Evolutionary conservation across 2,888 invertebrate species (phyloP).

Genomic region (Ormia ochracea): DNA sequence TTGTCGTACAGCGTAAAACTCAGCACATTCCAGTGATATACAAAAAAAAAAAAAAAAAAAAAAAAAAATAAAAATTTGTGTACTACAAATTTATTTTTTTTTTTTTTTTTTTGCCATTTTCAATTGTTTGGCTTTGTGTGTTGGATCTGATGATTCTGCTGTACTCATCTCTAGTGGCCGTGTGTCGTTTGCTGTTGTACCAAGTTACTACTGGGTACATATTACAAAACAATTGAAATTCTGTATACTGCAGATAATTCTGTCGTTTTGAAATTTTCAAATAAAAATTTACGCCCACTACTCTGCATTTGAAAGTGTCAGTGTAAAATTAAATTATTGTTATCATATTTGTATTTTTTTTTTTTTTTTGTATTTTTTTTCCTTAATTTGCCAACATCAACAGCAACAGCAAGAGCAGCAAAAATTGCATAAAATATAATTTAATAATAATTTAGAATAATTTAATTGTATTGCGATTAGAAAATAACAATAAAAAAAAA

Average conservation of each 20-base stretch:
- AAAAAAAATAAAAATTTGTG: too few species aligned
- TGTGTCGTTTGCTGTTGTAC: conserved; percentile 20
- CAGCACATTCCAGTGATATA: conserved; percentile 52
- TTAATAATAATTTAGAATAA: conserved; percentile 46
- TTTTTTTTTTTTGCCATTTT: conserved; percentile 1
- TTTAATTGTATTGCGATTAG: conserved; percentile 44
- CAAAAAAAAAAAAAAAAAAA: too few species aligned
- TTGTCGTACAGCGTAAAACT: conserved; percentile 15
- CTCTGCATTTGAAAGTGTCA: conserved; percentile 46
- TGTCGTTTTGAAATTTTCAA: conserved; percentile 26
- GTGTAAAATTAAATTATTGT: conserved; percentile 32
- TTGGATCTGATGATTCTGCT: conserved; percentile 17
- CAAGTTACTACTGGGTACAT: conserved; percentile 30
- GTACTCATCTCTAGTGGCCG: conserved; percentile 1
- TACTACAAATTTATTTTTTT: conserved; percentile 4
- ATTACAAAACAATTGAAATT: conserved; percentile 53
- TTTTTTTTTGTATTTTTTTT: background rate
- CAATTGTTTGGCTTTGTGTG: background rate
- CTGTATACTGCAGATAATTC: conserved; percentile 23
- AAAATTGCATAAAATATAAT: conserved; percentile 48
- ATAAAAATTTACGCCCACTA: conserved; percentile 48
- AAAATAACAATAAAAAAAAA: conserved; percentile 14
- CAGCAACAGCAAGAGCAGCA: background rate
- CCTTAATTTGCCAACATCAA: conserved; percentile 13
- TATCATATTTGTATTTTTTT: too few species aligned